Percentiles rank a stretch among this genome's conserved stretches.
These are phyloP conservation scores for Lepisosteus osseus DNA, from an alignment of 2,113 vertebrate species.

Conservation along the genomic window DNA sequence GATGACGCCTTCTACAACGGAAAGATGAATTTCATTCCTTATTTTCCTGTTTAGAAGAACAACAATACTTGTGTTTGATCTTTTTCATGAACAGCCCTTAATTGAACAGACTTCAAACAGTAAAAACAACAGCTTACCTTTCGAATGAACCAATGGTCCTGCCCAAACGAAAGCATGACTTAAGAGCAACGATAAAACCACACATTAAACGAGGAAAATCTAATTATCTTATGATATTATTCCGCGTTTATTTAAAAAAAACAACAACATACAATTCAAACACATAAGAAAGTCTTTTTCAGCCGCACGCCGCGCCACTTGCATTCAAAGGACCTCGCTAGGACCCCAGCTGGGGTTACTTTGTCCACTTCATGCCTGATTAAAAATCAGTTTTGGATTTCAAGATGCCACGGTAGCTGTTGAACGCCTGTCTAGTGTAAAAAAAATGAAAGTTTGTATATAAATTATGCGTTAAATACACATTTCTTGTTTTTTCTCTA, in stretches of 20 bases:
- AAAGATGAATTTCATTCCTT: too few relatives aligned
- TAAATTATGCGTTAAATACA: too few relatives aligned
- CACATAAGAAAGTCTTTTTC: constrained; percentile 17
- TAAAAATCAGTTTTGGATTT: background rate
- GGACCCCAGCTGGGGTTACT: constrained; percentile 33
- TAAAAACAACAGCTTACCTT: constrained; percentile 53
- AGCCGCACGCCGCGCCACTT: constrained; percentile 53
- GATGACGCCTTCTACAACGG: too few relatives aligned
- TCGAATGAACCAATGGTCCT: constrained; percentile 63
- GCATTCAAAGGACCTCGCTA: constrained; percentile 56
- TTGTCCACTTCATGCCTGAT: constrained; percentile 45
- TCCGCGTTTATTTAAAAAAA: background rate
- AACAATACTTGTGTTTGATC: too few relatives aligned
- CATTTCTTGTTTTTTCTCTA: too few relatives aligned
- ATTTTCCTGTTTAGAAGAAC: too few relatives aligned
- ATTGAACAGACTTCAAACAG: too few relatives aligned
- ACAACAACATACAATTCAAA: constrained; percentile 19
- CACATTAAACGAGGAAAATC: background rate
- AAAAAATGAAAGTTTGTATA: too few relatives aligned
- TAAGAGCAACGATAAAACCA: background rate
- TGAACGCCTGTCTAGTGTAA: too few relatives aligned
- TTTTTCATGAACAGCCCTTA: too few relatives aligned
- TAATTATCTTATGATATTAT: background rate
- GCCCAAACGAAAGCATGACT: constrained; percentile 54
- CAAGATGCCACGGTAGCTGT: too few relatives aligned